Evolutionary conservation across 53 echinoderm and acorn worm species (phyloP).

Genomic region (Arbacia lixula): DNA sequence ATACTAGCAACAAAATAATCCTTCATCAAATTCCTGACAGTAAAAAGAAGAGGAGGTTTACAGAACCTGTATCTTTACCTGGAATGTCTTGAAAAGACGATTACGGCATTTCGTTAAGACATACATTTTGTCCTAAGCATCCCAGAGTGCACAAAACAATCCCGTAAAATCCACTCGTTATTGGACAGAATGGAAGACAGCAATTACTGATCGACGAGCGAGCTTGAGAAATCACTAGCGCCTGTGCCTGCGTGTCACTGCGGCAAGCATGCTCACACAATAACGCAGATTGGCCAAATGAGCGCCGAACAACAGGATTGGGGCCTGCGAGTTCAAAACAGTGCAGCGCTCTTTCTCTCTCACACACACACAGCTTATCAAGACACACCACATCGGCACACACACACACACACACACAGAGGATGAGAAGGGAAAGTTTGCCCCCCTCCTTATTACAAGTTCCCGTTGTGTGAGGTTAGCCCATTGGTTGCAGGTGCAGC

Average conservation of each 20-base stretch:
- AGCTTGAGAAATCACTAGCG: too few species aligned
- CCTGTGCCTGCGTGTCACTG: conserved; percentile 8
- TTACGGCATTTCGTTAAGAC: conserved; percentile 52
- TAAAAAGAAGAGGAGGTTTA: too few species aligned
- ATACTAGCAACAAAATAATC: too few species aligned
- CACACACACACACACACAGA: background rate
- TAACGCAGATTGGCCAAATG: background rate
- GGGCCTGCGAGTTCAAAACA: conserved; percentile 18
- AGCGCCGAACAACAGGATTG: conserved; percentile 15
- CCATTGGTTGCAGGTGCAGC: conserved; percentile 47
- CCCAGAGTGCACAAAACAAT: conserved; percentile 24
- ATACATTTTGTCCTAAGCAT: conserved; percentile 40
- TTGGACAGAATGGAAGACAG: too few species aligned
- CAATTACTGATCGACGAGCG: too few species aligned
- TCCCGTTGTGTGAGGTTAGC: conserved; percentile 35
- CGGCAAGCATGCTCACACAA: conserved; percentile 39
- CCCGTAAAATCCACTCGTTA: conserved; percentile 34
- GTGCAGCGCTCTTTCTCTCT: background rate
- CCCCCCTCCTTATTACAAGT: conserved; percentile 37
- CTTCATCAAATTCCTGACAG: too few species aligned
- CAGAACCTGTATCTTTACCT: too few species aligned
- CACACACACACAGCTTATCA: too few species aligned
- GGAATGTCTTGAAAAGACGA: conserved; percentile 53
- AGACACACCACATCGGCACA: too few species aligned
- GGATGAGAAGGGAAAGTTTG: conserved; percentile 2